Percentiles rank a stretch among this genome's conserved stretches.
These are phyloP conservation scores for Hirtodrosophila alboralis DNA, from an alignment of 2,888 invertebrate genomes.

Conservation along the genomic window DNA sequence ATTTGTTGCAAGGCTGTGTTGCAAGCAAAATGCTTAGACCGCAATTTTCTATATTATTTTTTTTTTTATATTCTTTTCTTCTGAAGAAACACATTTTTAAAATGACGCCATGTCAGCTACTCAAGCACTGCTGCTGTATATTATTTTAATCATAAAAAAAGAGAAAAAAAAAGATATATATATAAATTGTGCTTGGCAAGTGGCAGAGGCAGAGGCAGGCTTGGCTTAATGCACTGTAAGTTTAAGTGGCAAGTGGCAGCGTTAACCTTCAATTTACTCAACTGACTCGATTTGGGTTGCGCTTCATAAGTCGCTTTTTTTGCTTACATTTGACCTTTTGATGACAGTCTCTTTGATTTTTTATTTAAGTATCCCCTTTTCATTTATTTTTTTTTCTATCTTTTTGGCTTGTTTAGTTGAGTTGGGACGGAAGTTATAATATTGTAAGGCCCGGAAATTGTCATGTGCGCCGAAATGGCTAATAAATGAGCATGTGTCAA, in stretches of 20 bases:
- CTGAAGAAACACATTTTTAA: constrained; percentile 29
- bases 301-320: constrained; percentile 68
- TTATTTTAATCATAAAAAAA: constrained; percentile 28
- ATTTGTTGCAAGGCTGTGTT: constrained; percentile 49
- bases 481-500: constrained; percentile 56
- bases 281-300: constrained; percentile 22
- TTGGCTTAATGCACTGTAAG: constrained; percentile 41
- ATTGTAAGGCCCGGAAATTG: constrained; percentile 38
- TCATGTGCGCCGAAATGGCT: constrained; percentile 38
- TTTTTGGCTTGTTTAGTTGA: neutral
- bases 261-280: constrained; percentile 59
- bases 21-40: constrained; percentile 28
- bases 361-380: constrained; percentile 58
- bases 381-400: constrained; percentile 25
- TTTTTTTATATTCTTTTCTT: neutral
- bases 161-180: too few species aligned
- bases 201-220: neutral
- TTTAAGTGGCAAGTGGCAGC: constrained; percentile 59
- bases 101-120: constrained; percentile 59
- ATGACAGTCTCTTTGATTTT: constrained; percentile 65
- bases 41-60: constrained; percentile 20
- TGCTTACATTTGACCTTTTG: constrained; percentile 65
- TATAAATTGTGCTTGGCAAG: constrained; percentile 30
- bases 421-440: constrained; percentile 37
- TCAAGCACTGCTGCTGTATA: constrained; percentile 20